Percentiles rank a stretch among this genome's conserved stretches.
Evolutionary conservation across 2,888 invertebrate genomes (phyloP).

Genomic region (Parnassius glacialis): DNA sequence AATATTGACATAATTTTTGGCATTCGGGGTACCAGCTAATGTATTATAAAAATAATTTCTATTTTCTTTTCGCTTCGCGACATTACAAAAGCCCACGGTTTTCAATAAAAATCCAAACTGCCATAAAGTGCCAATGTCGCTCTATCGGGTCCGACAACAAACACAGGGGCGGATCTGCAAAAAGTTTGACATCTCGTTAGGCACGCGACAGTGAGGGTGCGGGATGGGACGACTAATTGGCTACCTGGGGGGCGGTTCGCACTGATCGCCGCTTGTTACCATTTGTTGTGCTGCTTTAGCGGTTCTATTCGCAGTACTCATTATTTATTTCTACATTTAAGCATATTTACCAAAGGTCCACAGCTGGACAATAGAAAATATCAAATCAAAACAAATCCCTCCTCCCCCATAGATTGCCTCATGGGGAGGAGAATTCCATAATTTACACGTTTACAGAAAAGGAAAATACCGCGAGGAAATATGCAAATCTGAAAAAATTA

Average conservation of each 20-base stretch:
- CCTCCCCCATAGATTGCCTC: too few species aligned
- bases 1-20: too few species aligned
- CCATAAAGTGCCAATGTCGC: constrained; percentile 31
- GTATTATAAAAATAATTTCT: background rate
- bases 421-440: too few species aligned
- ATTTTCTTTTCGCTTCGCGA: constrained; percentile 12
- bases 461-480: too few species aligned
- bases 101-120: constrained; percentile 22
- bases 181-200: constrained; percentile 74
- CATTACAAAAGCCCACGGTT: constrained; percentile 14
- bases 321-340: background rate
- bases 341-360: too few species aligned
- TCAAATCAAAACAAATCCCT: too few species aligned
- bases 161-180: constrained; percentile 59
- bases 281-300: constrained; percentile 21
- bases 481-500: too few species aligned
- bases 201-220: constrained; percentile 29
- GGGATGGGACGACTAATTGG: constrained; percentile 58
- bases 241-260: constrained; percentile 53
- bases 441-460: too few species aligned
- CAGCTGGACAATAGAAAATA: too few species aligned
- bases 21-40: too few species aligned
- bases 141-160: constrained; percentile 37
- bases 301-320: constrained; percentile 1
- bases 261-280: constrained; percentile 33